phyloP scores from a whole-genome alignment of 2,113 vertebrate genomes.

The Protobothrops mucrosquamatus region DNA sequence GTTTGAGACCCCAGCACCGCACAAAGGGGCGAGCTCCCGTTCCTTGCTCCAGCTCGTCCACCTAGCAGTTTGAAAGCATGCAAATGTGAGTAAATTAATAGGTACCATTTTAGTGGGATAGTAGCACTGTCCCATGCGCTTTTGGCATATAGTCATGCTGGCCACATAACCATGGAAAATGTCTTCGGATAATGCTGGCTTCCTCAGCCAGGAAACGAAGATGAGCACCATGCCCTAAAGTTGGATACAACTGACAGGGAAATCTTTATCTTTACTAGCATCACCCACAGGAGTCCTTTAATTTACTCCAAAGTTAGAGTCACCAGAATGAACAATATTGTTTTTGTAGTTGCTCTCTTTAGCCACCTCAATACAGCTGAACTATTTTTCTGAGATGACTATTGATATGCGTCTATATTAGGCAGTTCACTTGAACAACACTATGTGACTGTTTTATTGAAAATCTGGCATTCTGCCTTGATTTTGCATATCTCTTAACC shows the following conservation, averaged over 20 bases:
- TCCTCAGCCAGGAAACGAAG: neutral
- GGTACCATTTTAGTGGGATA: neutral
- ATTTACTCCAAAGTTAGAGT: neutral
- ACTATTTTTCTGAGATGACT: neutral
- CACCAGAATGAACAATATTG: neutral
- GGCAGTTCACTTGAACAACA: neutral
- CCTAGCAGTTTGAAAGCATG: neutral
- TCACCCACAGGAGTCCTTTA: neutral
- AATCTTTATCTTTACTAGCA: neutral
- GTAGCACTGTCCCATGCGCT: neutral
- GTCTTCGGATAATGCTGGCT: neutral
- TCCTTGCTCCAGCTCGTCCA: neutral
- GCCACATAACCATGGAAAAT: neutral
- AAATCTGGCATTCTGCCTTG: neutral
- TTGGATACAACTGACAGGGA: neutral
- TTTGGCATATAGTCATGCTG: neutral
- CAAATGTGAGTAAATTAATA: neutral
- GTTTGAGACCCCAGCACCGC: neutral
- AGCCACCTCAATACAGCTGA: neutral
- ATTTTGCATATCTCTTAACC: neutral
- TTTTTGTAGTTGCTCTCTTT: neutral
- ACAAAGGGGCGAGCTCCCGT: neutral
- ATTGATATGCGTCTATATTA: neutral
- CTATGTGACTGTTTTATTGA: neutral
- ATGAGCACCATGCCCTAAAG: neutral